phyloP scores from a whole-genome alignment of 1,140 invertebrate species.

The Caenorhabditis briggsae region DNA sequence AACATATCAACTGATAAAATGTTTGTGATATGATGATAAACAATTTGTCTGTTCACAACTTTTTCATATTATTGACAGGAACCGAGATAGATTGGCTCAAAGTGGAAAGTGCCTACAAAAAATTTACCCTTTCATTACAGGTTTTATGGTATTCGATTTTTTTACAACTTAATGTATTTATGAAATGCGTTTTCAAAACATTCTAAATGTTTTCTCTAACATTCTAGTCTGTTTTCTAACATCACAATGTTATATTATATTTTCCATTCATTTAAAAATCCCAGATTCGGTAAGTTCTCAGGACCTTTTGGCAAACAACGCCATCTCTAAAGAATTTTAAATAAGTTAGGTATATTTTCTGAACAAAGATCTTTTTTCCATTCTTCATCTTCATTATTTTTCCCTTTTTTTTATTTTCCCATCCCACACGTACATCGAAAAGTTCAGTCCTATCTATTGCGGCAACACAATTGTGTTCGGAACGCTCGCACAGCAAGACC shows the following conservation, averaged over 20 bases:
- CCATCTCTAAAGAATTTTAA: not conserved
- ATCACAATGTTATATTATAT: too few species aligned
- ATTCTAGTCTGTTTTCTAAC: too few species aligned
- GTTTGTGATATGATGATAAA: too few species aligned
- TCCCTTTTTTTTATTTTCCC: not conserved
- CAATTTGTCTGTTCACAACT: not conserved
- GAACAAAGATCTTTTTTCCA: not conserved
- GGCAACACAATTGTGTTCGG: slow-evolving; percentile 48
- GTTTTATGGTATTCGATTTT: too few species aligned
- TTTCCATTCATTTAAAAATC: too few species aligned
- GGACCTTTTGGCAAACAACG: slow-evolving; percentile 21
- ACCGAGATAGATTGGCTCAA: not conserved
- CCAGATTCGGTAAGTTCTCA: not conserved
- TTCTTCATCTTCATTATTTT: not conserved
- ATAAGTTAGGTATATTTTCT: not conserved
- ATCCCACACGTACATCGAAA: slow-evolving; percentile 65
- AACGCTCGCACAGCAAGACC: slow-evolving; percentile 5
- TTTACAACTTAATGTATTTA: too few species aligned
- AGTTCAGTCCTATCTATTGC: slow-evolving; percentile 66
- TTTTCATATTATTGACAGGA: not conserved
- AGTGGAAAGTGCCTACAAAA: too few species aligned
- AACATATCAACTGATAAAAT: too few species aligned
- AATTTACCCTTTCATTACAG: too few species aligned
- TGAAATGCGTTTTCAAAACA: too few species aligned
- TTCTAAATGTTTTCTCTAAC: too few species aligned